These are phyloP conservation scores for Beris morrisii DNA, from an alignment of 2,888 invertebrate genomes.

Conservation along the genomic window DNA sequence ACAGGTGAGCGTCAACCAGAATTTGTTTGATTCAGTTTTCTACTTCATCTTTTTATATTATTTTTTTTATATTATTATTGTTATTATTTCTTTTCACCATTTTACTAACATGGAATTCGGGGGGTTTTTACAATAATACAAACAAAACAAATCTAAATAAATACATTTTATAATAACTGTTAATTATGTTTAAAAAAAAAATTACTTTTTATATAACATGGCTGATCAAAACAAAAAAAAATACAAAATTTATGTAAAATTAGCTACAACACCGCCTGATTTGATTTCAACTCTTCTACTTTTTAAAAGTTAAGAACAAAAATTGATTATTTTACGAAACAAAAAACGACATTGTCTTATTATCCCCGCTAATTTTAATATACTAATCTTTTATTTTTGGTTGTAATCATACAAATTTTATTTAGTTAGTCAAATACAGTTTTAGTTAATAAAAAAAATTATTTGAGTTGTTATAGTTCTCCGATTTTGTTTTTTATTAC, in stretches of 20 bases:
- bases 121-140: no score
- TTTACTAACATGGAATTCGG: conserved; percentile 5
- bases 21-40: no score
- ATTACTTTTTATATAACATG: neutral
- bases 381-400: conserved; percentile 8
- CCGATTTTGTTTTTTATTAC: no score
- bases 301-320: conserved; percentile 18
- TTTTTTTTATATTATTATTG: neutral
- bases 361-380: neutral
- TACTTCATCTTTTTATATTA: neutral
- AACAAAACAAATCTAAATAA: no score
- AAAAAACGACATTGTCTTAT: neutral
- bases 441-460: neutral
- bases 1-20: conserved; percentile 38
- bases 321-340: conserved; percentile 7
- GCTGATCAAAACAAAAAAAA: neutral
- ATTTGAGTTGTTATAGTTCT: no score
- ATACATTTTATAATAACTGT: no score
- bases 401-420: conserved; percentile 1
- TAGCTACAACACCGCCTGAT: conserved; percentile 19
- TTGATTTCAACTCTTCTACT: conserved; percentile 23
- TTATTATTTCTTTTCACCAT: neutral
- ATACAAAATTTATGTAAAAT: no score
- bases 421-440: neutral
- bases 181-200: no score